Evolutionary conservation across 1,140 invertebrate species (phyloP), one percentile per base, ranked within the genome.

Genomic region (Scaptomyza hsui): DNA sequence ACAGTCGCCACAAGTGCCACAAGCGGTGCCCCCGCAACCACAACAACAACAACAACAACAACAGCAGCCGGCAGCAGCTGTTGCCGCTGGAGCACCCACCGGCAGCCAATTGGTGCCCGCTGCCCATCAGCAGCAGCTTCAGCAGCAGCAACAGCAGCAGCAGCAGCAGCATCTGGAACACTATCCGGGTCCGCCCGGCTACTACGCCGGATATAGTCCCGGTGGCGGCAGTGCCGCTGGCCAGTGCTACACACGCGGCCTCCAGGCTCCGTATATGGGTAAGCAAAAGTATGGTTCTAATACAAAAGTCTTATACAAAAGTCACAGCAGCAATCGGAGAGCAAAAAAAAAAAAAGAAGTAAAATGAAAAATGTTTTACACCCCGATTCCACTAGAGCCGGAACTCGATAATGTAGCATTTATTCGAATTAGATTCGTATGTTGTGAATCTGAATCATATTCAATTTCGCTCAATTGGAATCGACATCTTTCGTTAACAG

Each of bases 191-290:
- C 94, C 94, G 53, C 93, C 93, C 64, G 93, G 93, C 79, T 94
- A 94, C 90, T 94, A 95, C 90, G 93, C 95, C 71, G 92, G 92
- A 19, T 94, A 95, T 78, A 93, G 94, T 76, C 94, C 94, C 15
- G 92, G 91, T 83, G 93, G 91, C 88, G 93, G 91, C 3, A 71
- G 72, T 44, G 81, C 81, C 55, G 94, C 92, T 82, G 94, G 93
- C 73, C 94, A 93, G 85, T 92, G 91, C 57, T 91, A 91, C 55
- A 93, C 95, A 7, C 95, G 95, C 72, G 95, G 95, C 76, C 93
- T 95, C 48, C 95, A 95, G 72, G 94, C 94, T 62, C 94, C 94
- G 65, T 94, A 93, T 91, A 93, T 94, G 91, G 94, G 94, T 94
- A 90, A 94, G 93, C 86, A 86, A 89, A 92, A 91, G 91, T 91